Evolutionary conservation across 1,140 invertebrate species (phyloP).

Genomic region (Drosophila trapezifrons): DNA sequence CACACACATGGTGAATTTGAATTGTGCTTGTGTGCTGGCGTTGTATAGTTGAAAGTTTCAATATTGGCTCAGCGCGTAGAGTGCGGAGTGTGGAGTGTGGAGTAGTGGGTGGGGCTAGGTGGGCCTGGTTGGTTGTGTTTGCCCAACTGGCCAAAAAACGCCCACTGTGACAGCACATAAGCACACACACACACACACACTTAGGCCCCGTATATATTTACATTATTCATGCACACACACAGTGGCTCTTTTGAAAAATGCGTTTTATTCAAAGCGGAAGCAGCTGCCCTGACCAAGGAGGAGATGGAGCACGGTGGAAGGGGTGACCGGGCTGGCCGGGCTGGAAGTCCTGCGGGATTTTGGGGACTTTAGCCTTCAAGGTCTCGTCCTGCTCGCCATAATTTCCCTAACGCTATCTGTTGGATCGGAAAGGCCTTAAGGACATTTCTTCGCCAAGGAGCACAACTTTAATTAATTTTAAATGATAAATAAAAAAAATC

Average conservation of each 20-base stretch:
- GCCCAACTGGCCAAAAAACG: conserved; percentile 69
- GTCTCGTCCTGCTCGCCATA: conserved; percentile 7
- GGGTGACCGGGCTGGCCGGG: neutral
- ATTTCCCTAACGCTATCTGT: neutral
- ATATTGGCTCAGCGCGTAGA: conserved; percentile 58
- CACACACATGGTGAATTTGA: conserved; percentile 41
- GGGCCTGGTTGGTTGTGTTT: conserved; percentile 25
- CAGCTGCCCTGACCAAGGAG: conserved; percentile 49
- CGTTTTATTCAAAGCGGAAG: conserved; percentile 73
- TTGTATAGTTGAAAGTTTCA: conserved; percentile 79
- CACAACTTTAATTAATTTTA: neutral
- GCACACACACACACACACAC: conserved; percentile 29
- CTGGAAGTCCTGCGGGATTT: conserved; percentile 30
- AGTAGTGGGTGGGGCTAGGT: neutral
- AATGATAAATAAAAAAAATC: too few species aligned
- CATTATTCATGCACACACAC: conserved; percentile 68
- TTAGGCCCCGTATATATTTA: conserved; percentile 46
- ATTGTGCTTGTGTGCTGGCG: conserved; percentile 37
- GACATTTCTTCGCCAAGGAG: neutral
- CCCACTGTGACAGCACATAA: conserved; percentile 63
- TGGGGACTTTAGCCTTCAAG: conserved; percentile 18
- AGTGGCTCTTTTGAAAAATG: conserved; percentile 73
- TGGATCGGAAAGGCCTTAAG: neutral
- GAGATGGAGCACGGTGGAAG: neutral
- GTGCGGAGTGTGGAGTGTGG: neutral